Conservation (phyloP, 2,888 invertebrate genomes). For the Dysmachus trigonus region DNA sequence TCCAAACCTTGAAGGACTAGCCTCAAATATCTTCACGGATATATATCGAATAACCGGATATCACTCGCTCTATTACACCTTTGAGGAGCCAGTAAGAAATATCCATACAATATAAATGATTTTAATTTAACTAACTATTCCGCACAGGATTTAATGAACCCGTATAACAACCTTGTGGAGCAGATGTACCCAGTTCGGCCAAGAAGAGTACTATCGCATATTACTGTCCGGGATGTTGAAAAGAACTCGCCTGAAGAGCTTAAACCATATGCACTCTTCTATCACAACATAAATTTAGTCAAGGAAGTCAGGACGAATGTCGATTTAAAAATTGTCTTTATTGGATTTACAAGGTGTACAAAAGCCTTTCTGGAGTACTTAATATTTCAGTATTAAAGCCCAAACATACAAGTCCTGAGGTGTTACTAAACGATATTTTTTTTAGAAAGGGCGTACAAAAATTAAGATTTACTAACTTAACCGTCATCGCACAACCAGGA, state of each 20-base stretch:
- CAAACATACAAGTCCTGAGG: not conserved
- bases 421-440: slow-evolving; percentile 54
- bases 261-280: slow-evolving; percentile 63
- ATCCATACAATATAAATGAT: not conserved
- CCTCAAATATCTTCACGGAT: slow-evolving; percentile 66
- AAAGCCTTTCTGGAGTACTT: slow-evolving; percentile 71
- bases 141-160: not conserved
- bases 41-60: slow-evolving; percentile 65
- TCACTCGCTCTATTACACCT: slow-evolving; percentile 64
- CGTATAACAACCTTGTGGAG: slow-evolving; percentile 54
- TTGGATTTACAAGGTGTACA: slow-evolving; percentile 72
- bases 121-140: not conserved
- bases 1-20: slow-evolving; percentile 65
- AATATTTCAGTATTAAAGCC: slow-evolving; percentile 65
- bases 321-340: slow-evolving; percentile 70
- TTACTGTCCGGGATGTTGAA: no score
- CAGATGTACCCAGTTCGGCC: slow-evolving; percentile 43
- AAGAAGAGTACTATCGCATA: not conserved
- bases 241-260: not conserved
- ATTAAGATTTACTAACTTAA: slow-evolving; percentile 74
- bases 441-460: slow-evolving; percentile 56
- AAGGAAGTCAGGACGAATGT: slow-evolving; percentile 66
- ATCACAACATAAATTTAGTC: slow-evolving; percentile 66
- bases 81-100: slow-evolving; percentile 53
- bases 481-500: slow-evolving; percentile 75